Evolutionary conservation across 2,888 invertebrate species (phyloP).

Genomic region (Teleogryllus oceanicus): DNA sequence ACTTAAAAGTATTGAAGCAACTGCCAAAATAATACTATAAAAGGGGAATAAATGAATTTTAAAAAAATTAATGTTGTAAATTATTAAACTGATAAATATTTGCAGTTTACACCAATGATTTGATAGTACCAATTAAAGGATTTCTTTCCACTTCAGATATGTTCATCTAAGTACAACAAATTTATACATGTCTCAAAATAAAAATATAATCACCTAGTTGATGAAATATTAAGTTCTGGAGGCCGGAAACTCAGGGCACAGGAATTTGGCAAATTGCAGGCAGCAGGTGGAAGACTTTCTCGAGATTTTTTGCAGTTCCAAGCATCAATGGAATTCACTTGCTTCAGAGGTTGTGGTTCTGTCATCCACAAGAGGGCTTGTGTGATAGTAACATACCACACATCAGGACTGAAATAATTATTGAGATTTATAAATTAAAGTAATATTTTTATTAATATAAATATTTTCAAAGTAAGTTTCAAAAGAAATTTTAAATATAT

Average conservation of each 20-base stretch:
- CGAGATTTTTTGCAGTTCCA: constrained; percentile 71
- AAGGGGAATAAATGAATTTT: no score
- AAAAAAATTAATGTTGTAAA: no score
- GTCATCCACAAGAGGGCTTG: constrained; percentile 90
- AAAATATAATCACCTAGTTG: constrained; percentile 55
- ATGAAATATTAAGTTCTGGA: constrained; percentile 70
- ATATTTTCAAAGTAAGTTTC: neutral
- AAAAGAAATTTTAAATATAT: neutral
- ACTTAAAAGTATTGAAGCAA: no score
- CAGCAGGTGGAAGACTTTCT: constrained; percentile 65
- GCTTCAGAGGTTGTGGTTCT: constrained; percentile 70
- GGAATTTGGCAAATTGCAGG: constrained; percentile 77
- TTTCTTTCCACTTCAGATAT: neutral
- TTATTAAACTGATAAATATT: no score
- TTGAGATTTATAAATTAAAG: neutral
- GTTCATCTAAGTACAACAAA: neutral
- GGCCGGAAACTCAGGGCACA: constrained; percentile 78
- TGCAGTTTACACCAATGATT: no score
- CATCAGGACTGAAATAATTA: constrained; percentile 64
- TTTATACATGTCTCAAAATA: neutral
- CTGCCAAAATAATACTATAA: no score
- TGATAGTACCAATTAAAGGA: no score
- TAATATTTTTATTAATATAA: neutral
- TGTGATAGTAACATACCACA: constrained; percentile 81
- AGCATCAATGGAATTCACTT: constrained; percentile 68